A percentile compares a stretch with the other conserved stretches of the same genome.
These are phyloP conservation scores for Sylvicapra grimmia DNA, from an alignment of 2,113 vertebrate genomes.

Conservation along the genomic window DNA sequence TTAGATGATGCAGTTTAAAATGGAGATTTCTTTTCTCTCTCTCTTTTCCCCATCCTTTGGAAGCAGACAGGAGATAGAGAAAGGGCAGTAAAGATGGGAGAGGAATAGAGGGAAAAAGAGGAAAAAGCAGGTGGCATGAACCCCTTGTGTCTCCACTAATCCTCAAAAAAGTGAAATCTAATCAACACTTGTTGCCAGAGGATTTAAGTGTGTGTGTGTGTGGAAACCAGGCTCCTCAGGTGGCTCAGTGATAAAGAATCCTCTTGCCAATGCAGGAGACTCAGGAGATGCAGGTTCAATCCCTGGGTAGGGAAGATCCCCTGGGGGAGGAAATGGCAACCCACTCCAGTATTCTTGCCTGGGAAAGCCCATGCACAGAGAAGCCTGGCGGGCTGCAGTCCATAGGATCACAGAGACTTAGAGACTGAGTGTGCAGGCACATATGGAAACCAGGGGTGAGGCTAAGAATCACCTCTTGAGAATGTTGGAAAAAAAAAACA, in stretches of 20 bases:
- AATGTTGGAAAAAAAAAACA: background rate
- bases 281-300: background rate
- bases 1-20: background rate
- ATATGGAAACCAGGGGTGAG: background rate
- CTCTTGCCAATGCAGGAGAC: background rate
- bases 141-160: too few species aligned
- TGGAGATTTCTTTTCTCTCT: background rate
- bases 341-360: background rate
- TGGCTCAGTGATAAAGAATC: background rate
- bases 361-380: too few species aligned
- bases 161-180: background rate
- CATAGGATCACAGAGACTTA: background rate
- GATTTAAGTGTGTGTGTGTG: too few species aligned
- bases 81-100: background rate
- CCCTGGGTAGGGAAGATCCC: background rate
- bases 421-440: background rate
- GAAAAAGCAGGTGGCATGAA: background rate
- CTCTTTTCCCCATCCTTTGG: background rate
- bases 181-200: background rate
- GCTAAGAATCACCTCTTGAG: background rate
- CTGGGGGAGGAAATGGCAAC: background rate
- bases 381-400: background rate
- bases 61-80: background rate
- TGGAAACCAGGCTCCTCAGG: background rate
- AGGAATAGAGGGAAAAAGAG: background rate